Evolutionary conservation across 92 coral and sea anemone species (phyloP).

Genomic region (Heteractis magnifica): DNA sequence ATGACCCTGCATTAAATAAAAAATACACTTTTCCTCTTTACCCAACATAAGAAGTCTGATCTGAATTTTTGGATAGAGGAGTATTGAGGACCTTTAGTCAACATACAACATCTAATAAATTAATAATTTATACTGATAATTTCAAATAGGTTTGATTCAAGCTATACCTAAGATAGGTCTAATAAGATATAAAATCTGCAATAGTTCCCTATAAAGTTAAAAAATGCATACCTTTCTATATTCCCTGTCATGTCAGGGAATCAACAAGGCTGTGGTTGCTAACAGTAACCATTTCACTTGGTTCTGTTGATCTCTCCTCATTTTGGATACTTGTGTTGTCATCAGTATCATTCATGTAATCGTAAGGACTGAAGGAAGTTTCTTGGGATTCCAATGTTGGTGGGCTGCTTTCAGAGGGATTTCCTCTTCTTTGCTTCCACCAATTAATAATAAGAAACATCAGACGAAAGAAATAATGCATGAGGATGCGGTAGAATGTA

Average conservation of each 20-base stretch:
- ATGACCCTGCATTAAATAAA: too few relatives aligned
- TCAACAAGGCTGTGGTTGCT: conserved; percentile 14
- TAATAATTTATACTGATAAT: too few relatives aligned
- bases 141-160: too few relatives aligned
- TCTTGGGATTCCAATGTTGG: neutral
- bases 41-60: too few relatives aligned
- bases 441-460: conserved; percentile 52
- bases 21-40: too few relatives aligned
- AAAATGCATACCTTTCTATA: too few relatives aligned
- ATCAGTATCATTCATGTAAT: conserved; percentile 27
- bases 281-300: neutral
- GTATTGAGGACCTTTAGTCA: too few relatives aligned
- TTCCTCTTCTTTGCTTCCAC: conserved; percentile 39
- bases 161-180: too few relatives aligned
- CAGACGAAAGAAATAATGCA: conserved; percentile 77
- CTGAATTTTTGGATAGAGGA: too few relatives aligned
- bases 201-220: too few relatives aligned
- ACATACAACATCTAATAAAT: too few relatives aligned
- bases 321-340: neutral
- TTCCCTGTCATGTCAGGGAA: conserved; percentile 9
- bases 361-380: conserved; percentile 21
- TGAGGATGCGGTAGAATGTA: conserved; percentile 72
- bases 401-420: neutral
- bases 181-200: too few relatives aligned
- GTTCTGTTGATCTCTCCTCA: neutral